Base-by-base conservation (phyloP, 2,888 invertebrate genomes). In the Lissonota sp. region DNA sequence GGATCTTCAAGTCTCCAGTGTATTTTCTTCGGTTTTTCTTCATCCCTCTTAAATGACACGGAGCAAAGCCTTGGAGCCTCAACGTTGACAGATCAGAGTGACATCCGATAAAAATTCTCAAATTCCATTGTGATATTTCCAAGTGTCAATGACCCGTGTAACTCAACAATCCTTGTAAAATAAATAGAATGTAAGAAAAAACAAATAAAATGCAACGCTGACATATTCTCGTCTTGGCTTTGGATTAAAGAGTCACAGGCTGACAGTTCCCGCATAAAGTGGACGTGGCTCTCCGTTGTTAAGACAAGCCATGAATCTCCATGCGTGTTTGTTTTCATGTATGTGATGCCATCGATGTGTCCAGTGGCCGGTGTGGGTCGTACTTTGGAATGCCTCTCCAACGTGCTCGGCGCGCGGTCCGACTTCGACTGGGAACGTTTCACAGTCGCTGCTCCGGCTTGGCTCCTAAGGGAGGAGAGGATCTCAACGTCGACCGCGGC, bases 391-490 rank as follows among this genome's bases (percentile, higher is more conserved):
- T 78, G 70, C 46, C 53, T 81, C 71, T 78, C 82, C 83, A 87
- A 88, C 87, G 86, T 87, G 85, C 85, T 87, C 86, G 87, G 87
- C 86, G 87, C 90, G 88, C 91, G 89, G 89, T 87, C 87, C 87
- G 88, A 86, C 88, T 89, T 88, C 86, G 90, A 91, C 91, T 91
- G 87, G 87, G 88, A 87, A 85, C 84, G 84, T 86, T 86, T 85
- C 84, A 83, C 84, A 84, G 87, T 86, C 86, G 86, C 83, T 85
- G 86, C 87, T 87, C 86, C 84, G 81, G 72, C 82, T 81, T 79
- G 77, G 84, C 80, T 75, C 80, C 80, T 3, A 26, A 76, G 74
- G 83, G 83, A 80, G 84, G 80, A 80, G 82, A 75, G 80, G 79
- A 84, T 79, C 78, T 80, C 84, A 82, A 83, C 86, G 87, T 87